phyloP scores from a whole-genome alignment of 92 coral and sea anemone species.

The Palythoa grandis region DNA sequence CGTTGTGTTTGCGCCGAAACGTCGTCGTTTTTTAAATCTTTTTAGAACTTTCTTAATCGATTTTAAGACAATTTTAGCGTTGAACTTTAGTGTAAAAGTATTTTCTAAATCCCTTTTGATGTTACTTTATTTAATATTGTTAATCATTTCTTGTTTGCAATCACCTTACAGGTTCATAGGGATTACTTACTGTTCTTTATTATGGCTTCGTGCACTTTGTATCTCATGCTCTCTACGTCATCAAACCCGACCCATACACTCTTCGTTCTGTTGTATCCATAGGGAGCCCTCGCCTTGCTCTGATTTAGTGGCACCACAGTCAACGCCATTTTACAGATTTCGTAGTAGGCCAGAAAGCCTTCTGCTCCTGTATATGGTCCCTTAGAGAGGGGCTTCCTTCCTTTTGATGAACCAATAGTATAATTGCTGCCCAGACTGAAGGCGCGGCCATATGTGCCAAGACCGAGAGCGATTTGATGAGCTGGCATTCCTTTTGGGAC shows the following conservation, averaged over 20 bases:
- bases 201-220: slow-evolving; percentile 63
- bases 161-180: too few species aligned
- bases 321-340: slow-evolving; percentile 60
- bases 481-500: slow-evolving; percentile 78
- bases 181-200: slow-evolving; percentile 43
- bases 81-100: too few species aligned
- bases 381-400: slow-evolving; percentile 30
- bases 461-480: slow-evolving; percentile 79
- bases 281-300: slow-evolving; percentile 68
- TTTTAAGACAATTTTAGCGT: too few species aligned
- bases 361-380: slow-evolving; percentile 58
- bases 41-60: too few species aligned
- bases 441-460: slow-evolving; percentile 81
- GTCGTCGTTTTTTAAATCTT: too few species aligned
- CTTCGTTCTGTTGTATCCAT: slow-evolving; percentile 57
- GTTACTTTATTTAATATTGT: too few species aligned
- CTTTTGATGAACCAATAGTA: slow-evolving; percentile 44
- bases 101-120: too few species aligned
- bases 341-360: slow-evolving; percentile 71
- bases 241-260: slow-evolving; percentile 67
- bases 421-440: slow-evolving; percentile 55
- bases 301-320: slow-evolving; percentile 52
- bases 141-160: too few species aligned
- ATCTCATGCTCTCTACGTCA: slow-evolving; percentile 45
- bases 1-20: too few species aligned